Conservation (phyloP, 2,113 vertebrate genomes). For the Stomatorhinus ivindoensis region DNA sequence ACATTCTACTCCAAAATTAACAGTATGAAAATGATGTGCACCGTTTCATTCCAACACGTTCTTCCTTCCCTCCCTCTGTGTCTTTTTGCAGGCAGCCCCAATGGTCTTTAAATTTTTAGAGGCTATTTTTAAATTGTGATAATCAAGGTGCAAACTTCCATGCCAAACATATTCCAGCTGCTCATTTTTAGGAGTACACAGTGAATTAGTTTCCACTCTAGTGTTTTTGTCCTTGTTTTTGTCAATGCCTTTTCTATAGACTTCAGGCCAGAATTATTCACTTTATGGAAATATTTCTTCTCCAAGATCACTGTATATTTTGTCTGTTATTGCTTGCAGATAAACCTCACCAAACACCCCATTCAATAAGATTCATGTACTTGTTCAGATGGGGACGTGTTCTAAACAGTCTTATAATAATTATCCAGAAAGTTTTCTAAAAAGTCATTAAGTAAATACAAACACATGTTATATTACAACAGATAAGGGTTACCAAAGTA, state of each 20-base stretch:
- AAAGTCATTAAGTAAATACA: neutral
- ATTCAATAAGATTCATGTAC: neutral
- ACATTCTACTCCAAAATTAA: constrained; percentile 42
- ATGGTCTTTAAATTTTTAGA: constrained; percentile 66
- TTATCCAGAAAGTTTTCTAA: neutral
- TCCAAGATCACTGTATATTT: neutral
- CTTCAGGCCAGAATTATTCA: neutral
- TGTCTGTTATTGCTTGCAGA: neutral
- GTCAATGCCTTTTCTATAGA: neutral
- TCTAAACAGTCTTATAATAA: neutral
- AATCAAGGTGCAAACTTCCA: constrained; percentile 75
- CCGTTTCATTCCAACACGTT: constrained; percentile 41
- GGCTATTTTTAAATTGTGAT: constrained; percentile 67
- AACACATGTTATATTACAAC: neutral
- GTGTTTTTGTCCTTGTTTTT: constrained; percentile 6
- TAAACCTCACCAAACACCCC: neutral
- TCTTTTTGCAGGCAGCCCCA: constrained; percentile 53
- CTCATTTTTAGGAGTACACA: constrained; percentile 54
- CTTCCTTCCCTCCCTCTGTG: constrained; percentile 40
- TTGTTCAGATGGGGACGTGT: neutral
- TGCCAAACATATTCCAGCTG: constrained; percentile 68
- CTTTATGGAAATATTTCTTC: neutral
- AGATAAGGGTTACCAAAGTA: neutral
- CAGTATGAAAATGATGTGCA: constrained; percentile 36
- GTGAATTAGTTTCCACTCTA: constrained; percentile 34